A percentile compares a stretch with the other conserved stretches of the same genome.
Evolutionary conservation across 2,888 invertebrate species (phyloP).

Genomic region (Acleris sparsana): DNA sequence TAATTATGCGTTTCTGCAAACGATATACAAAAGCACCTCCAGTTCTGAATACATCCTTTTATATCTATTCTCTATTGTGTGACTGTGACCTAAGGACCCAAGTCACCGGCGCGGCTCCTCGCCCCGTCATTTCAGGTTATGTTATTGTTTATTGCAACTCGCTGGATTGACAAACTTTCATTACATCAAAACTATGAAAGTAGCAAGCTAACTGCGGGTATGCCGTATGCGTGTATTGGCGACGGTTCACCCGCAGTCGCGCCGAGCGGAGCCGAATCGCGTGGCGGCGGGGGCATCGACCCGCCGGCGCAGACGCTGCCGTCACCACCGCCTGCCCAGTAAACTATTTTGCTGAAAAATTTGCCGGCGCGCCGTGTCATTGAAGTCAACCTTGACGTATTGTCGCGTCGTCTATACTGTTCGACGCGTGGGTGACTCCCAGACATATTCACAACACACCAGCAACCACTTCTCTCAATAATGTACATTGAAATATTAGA

Average conservation of each 20-base stretch:
- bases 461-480: slow-evolving; percentile 64
- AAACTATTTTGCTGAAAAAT: slow-evolving; percentile 83
- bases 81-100: too few species aligned
- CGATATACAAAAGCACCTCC: too few species aligned
- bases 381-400: slow-evolving; percentile 79
- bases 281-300: slow-evolving; percentile 77
- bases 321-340: slow-evolving; percentile 67
- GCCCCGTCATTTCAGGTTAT: too few species aligned
- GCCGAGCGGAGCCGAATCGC: slow-evolving; percentile 64
- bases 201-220: slow-evolving; percentile 38
- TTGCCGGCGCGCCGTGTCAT: slow-evolving; percentile 72
- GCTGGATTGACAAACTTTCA: too few species aligned
- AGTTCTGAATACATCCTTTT: too few species aligned
- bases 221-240: slow-evolving; percentile 50
- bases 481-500: slow-evolving; percentile 45
- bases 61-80: too few species aligned
- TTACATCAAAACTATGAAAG: background rate
- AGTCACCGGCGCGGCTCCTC: too few species aligned
- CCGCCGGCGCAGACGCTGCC: slow-evolving; percentile 82
- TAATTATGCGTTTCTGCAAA: too few species aligned
- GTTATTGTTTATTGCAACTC: too few species aligned
- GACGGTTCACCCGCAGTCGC: slow-evolving; percentile 66
- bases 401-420: slow-evolving; percentile 74
- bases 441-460: slow-evolving; percentile 70
- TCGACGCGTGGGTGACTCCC: slow-evolving; percentile 73